Conservation (phyloP, 2,113 vertebrate genomes). For the Gadus macrocephalus region DNA sequence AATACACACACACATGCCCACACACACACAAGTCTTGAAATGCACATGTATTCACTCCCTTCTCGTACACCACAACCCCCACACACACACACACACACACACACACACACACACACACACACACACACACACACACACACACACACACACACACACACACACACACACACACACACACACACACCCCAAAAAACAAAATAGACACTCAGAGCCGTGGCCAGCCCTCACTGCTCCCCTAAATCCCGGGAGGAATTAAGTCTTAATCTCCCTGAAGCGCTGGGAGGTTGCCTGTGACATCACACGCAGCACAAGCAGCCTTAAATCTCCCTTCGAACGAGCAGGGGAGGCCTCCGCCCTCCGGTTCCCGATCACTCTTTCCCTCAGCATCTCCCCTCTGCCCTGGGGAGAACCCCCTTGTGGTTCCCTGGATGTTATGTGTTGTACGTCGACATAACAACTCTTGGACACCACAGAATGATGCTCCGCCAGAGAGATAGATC, state of each 20-base stretch:
- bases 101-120: too few relatives aligned
- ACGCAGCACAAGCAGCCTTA: slow-evolving; percentile 49
- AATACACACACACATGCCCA: background rate
- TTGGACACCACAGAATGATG: background rate
- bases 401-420: slow-evolving; percentile 42
- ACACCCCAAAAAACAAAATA: background rate
- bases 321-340: slow-evolving; percentile 62
- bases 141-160: background rate
- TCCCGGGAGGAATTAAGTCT: slow-evolving; percentile 66
- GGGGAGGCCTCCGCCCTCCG: slow-evolving; percentile 42
- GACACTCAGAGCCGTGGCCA: slow-evolving; percentile 15
- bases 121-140: background rate
- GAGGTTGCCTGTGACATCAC: slow-evolving; percentile 66
- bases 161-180: background rate
- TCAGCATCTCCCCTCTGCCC: slow-evolving; percentile 43
- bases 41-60: background rate
- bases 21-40: background rate
- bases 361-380: slow-evolving; percentile 56
- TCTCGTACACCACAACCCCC: background rate
- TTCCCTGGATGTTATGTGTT: slow-evolving; percentile 43
- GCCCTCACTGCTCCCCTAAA: slow-evolving; percentile 54
- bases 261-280: slow-evolving; percentile 62
- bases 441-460: slow-evolving; percentile 8
- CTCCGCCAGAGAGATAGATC: too few relatives aligned
- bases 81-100: slow-evolving; percentile 1